Base-by-base conservation (phyloP, 2,797 vertebrate species). In the Halcyon badia region DNA sequence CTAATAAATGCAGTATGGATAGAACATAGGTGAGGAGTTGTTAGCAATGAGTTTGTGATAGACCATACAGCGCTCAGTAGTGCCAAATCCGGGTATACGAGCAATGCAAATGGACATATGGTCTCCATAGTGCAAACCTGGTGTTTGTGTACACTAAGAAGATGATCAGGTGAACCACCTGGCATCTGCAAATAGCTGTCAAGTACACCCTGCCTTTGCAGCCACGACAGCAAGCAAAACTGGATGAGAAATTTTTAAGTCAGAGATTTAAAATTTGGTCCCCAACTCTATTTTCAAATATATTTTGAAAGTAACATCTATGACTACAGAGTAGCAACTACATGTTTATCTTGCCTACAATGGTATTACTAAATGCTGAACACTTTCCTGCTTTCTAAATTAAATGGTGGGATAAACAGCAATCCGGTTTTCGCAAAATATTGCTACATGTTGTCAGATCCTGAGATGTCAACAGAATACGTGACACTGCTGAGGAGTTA, bases 331-430 rank as follows among this genome's bases (percentile, higher is more conserved):
- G 51, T 52, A 26, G 51, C 62, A 88, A 22, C 33, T 39, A 24
- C 30, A 4, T 14, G 56, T 71, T 92, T 73, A 14, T 64, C 51
- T 58, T 77, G 35, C 48, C 26, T 77, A 6, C 26, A 39, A 30
- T 35, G 48, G 5, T 60, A 61, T 77, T 84, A 49, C 88, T 95
- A 66, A 90, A 64, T 49, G 77, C 0, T 82, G 80, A 91, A 89
- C 31, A 51, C 68, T 84, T 96, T 93, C 62, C 75, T 31, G 54
- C 70, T 90, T 96, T 71, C 75, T 83, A 89, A 93, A 87, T 92
- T 76, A 90, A 69, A 79, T 1, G 9, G 57, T 83, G 48, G 60
- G 52, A 90, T 69, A 89, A 91, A 58, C 52, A 92, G 64, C 77
- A 90, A 22, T 46, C 70, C 75, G 17, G 0, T 52, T 87, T 71